Conservation (phyloP, 2,888 invertebrate genomes). For the Lamproptera curius region DNA sequence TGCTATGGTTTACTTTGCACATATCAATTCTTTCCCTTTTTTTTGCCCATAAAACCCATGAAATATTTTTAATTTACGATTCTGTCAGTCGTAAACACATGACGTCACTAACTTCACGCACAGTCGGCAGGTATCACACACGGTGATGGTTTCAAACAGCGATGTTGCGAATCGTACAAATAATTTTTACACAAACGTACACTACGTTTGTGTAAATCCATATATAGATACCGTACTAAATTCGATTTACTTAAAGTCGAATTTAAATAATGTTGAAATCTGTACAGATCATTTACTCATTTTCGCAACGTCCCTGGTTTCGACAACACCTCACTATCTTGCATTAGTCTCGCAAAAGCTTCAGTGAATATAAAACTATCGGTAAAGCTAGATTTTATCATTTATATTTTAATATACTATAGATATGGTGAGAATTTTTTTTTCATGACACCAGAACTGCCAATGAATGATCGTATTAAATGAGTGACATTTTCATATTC, state of each 20-base stretch:
- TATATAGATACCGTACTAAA: too few species aligned
- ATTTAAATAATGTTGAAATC: too few species aligned
- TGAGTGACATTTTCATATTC: too few species aligned
- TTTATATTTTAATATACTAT: too few species aligned
- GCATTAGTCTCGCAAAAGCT: conserved; percentile 16
- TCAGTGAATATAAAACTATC: conserved; percentile 6
- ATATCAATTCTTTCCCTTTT: not conserved
- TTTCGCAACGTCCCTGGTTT: conserved; percentile 7
- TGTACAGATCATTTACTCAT: too few species aligned
- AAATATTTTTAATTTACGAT: not conserved
- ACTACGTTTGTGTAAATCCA: too few species aligned
- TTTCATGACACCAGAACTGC: too few species aligned
- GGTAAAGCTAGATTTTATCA: not conserved
- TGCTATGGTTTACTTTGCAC: not conserved
- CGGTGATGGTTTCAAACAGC: conserved; percentile 13
- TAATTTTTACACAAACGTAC: too few species aligned
- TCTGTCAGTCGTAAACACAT: conserved; percentile 7
- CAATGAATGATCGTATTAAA: too few species aligned
- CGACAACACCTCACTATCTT: conserved; percentile 4
- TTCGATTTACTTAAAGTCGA: too few species aligned
- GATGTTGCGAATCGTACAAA: too few species aligned
- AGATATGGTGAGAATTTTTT: too few species aligned
- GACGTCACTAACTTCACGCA: conserved; percentile 14
- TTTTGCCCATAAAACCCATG: not conserved
- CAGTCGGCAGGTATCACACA: conserved; percentile 4